Evolutionary conservation across 2,888 invertebrate genomes (phyloP).

Genomic region (Drosophila falleni): DNA sequence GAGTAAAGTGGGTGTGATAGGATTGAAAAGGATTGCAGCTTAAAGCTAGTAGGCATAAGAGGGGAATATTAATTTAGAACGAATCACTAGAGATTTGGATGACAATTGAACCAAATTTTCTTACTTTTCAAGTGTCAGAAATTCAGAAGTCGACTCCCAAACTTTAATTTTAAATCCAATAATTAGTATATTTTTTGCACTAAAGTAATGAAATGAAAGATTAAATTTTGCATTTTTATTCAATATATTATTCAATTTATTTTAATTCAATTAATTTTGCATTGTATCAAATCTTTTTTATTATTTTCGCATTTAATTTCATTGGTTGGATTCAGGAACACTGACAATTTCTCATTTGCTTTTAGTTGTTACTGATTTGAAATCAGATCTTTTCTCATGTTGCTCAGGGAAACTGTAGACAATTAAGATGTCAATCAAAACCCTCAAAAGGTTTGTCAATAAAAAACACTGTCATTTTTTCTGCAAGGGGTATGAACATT

Average conservation of each 20-base stretch:
- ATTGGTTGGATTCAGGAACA: background rate
- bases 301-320: background rate
- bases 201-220: background rate
- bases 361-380: background rate
- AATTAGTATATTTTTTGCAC: background rate
- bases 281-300: background rate
- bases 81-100: too few relatives aligned
- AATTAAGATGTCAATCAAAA: constrained; percentile 14
- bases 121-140: too few relatives aligned
- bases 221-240: background rate
- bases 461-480: background rate
- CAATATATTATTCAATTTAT: background rate
- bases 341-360: background rate
- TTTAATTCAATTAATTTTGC: background rate
- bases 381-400: background rate
- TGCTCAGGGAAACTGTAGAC: background rate
- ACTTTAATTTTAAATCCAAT: background rate
- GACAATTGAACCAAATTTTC: too few relatives aligned
- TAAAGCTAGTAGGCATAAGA: too few relatives aligned
- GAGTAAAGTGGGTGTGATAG: background rate
- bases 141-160: too few relatives aligned
- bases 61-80: too few relatives aligned
- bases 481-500: background rate
- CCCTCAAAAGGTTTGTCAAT: background rate
- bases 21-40: background rate